Percentiles rank a stretch among this genome's conserved stretches.
Evolutionary conservation across 2,113 vertebrate species (phyloP).

Genomic region (Neodontobutis hainanensis): DNA sequence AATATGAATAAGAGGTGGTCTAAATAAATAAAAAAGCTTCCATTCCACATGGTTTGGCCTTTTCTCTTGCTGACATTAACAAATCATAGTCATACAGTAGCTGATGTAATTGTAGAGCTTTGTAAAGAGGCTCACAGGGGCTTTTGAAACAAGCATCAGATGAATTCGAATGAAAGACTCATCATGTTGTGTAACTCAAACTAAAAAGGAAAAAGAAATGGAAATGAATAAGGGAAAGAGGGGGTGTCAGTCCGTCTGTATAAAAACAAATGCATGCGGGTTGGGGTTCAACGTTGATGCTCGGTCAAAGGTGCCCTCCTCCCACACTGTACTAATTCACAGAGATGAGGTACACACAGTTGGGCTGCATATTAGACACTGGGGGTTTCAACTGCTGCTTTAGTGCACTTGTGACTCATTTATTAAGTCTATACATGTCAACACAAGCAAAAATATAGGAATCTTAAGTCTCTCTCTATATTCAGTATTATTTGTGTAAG

Average conservation of each 20-base stretch:
- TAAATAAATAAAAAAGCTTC: too few relatives aligned
- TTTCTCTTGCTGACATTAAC: too few relatives aligned
- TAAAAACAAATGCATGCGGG: conserved; percentile 35
- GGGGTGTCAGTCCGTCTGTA: conserved; percentile 21
- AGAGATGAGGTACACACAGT: conserved; percentile 28
- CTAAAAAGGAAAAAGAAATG: background rate
- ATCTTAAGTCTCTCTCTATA: too few relatives aligned
- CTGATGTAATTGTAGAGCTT: background rate
- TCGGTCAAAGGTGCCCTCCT: conserved; percentile 64
- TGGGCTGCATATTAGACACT: too few relatives aligned
- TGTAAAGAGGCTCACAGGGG: background rate
- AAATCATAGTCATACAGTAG: background rate
- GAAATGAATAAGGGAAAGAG: conserved; percentile 34
- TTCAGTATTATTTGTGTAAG: too few relatives aligned
- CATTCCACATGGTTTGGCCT: too few relatives aligned
- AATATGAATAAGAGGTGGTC: too few relatives aligned
- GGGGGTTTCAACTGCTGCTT: too few relatives aligned
- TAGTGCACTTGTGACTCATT: too few relatives aligned
- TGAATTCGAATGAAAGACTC: background rate
- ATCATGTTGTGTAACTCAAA: conserved; percentile 12
- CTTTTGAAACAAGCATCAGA: background rate
- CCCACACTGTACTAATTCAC: conserved; percentile 43
- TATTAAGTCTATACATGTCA: too few relatives aligned
- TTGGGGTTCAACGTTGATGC: conserved; percentile 27
- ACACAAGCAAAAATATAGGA: too few relatives aligned